Evolutionary conservation across 2,113 vertebrate genomes (phyloP).

Genomic region (Xenopus laevis): DNA sequence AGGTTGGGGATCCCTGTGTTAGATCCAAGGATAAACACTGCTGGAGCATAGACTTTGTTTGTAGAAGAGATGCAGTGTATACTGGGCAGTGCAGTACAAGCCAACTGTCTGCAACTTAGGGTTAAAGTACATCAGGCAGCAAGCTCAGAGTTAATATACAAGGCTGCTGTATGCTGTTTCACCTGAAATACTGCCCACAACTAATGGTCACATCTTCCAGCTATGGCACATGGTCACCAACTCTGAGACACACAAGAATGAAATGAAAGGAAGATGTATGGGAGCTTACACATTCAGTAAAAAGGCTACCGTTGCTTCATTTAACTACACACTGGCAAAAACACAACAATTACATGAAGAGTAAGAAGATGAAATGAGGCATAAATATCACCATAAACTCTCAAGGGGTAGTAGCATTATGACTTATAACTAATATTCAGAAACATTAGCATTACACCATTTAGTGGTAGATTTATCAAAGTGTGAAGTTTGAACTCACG

Average conservation of each 20-base stretch:
- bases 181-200: constrained; percentile 79
- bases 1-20: no score
- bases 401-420: no score
- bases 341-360: background rate
- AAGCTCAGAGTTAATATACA: constrained; percentile 58
- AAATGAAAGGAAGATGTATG: constrained; percentile 50
- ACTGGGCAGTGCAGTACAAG: background rate
- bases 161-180: constrained; percentile 56
- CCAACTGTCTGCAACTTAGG: background rate
- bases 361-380: background rate
- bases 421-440: no score
- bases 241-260: constrained; percentile 76
- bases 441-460: no score
- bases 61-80: no score
- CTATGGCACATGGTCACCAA: constrained; percentile 66
- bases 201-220: constrained; percentile 69
- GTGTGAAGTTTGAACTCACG: no score
- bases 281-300: constrained; percentile 25
- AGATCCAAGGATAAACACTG: no score
- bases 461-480: no score
- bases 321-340: background rate
- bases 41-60: no score
- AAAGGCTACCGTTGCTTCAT: background rate
- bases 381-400: no score
- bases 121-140: constrained; percentile 60